A percentile compares a stretch with the other conserved stretches of the same genome.
phyloP scores from a whole-genome alignment of 2,113 vertebrate species.

The Planiliza haematocheilus region DNA sequence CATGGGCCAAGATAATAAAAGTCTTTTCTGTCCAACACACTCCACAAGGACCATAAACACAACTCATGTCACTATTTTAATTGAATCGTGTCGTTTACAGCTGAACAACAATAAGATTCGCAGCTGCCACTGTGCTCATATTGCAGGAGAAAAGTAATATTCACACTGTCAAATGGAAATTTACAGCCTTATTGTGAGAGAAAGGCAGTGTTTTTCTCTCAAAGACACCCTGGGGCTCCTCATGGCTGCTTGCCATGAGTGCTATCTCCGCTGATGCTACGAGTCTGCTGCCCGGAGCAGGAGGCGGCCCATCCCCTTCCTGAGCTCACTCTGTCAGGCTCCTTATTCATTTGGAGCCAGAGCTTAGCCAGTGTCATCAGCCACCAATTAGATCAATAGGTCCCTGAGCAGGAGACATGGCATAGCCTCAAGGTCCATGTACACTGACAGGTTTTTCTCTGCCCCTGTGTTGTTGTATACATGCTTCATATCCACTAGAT shows the following conservation, averaged over 20 bases:
- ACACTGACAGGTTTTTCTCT: conserved; percentile 48
- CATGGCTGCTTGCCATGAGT: conserved; percentile 40
- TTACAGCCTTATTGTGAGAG: conserved; percentile 41
- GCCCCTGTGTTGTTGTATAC: conserved; percentile 51
- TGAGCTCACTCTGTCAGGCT: conserved; percentile 73
- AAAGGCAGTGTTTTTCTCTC: neutral
- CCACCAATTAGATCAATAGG: conserved; percentile 79
- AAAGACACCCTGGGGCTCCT: conserved; percentile 58
- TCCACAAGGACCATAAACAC: conserved; percentile 6
- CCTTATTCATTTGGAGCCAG: conserved; percentile 76
- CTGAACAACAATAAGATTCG: conserved; percentile 5
- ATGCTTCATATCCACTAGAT: conserved; percentile 74
- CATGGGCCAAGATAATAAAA: neutral
- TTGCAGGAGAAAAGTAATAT: conserved; percentile 49
- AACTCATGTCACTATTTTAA: conserved; percentile 17
- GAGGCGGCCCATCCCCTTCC: conserved; percentile 52
- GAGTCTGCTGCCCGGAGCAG: conserved; percentile 58
- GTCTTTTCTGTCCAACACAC: neutral
- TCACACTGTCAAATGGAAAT: conserved; percentile 53
- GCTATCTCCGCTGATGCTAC: conserved; percentile 29
- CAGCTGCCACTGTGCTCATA: conserved; percentile 28
- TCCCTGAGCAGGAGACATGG: conserved; percentile 66
- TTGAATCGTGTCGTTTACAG: conserved; percentile 25
- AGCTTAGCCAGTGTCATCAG: conserved; percentile 75
- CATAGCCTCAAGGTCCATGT: conserved; percentile 35